Conservation (phyloP, 2,888 invertebrate genomes). For the Eupelmus urozonus region DNA sequence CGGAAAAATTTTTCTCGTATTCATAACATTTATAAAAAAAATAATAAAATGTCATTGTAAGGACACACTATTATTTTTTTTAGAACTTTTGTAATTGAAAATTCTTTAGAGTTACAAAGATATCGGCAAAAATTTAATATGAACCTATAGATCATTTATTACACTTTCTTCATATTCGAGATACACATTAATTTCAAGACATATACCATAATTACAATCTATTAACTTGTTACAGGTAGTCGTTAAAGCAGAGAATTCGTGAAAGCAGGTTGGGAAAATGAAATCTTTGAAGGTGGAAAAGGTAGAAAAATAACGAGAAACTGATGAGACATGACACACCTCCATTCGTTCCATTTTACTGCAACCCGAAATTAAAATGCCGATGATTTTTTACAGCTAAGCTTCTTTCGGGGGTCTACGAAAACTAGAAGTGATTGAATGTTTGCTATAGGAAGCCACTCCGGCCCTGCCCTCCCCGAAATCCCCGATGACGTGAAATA, state of each 20-base stretch:
- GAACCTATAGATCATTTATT: no score
- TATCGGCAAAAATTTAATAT: no score
- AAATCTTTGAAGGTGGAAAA: slow-evolving; percentile 1
- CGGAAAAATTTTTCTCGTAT: no score
- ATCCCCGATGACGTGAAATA: slow-evolving; percentile 20
- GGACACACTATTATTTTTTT: no score
- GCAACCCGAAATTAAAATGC: slow-evolving; percentile 37
- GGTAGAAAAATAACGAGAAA: slow-evolving; percentile 11
- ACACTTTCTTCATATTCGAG: no score
- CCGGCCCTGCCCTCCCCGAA: background rate
- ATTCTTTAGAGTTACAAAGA: no score
- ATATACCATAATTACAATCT: background rate
- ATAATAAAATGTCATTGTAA: no score
- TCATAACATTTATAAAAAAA: no score
- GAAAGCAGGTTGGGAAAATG: slow-evolving; percentile 4
- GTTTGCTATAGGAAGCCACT: slow-evolving; percentile 13
- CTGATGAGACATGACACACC: slow-evolving; percentile 17
- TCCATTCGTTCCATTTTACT: slow-evolving; percentile 6
- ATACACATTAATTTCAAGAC: background rate
- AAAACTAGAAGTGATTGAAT: slow-evolving; percentile 20
- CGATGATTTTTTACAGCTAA: slow-evolving; percentile 17
- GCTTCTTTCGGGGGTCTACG: background rate
- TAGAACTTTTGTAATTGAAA: no score
- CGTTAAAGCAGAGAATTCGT: background rate
- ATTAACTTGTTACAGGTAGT: slow-evolving; percentile 8